A percentile compares a stretch with the other conserved stretches of the same genome.
These are phyloP conservation scores for Paramuricea clavata DNA, from an alignment of 92 coral and sea anemone genomes.

Conservation along the genomic window DNA sequence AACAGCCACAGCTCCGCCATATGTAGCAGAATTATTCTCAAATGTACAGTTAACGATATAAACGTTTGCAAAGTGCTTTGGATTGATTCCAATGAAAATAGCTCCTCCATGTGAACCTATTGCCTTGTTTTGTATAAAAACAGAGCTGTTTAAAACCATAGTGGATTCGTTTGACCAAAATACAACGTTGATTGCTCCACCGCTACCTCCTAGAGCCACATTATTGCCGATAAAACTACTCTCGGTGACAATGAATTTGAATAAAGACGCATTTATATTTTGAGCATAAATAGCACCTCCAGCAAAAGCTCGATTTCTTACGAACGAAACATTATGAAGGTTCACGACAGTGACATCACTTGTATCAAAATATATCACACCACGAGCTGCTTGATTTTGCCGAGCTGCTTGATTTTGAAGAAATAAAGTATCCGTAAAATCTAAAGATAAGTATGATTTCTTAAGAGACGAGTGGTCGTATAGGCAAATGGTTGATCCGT, in stretches of 20 bases:
- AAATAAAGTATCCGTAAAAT: too few species aligned
- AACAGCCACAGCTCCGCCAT: constrained; percentile 39
- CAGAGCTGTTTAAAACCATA: neutral
- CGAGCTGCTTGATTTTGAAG: too few species aligned
- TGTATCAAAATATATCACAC: neutral
- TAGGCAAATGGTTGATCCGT: too few species aligned
- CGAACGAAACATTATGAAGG: constrained; percentile 33
- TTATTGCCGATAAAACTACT: constrained; percentile 2
- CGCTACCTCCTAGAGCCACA: too few species aligned
- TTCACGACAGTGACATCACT: neutral
- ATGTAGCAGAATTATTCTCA: neutral
- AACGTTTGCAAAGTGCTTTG: neutral
- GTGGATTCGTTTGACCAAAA: neutral
- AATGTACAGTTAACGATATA: neutral
- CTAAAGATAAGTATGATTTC: too few species aligned
- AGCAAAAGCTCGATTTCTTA: neutral
- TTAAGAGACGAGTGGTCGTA: too few species aligned
- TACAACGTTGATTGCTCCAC: neutral
- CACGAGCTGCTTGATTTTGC: too few species aligned
- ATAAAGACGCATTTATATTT: neutral
- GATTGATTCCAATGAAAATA: neutral
- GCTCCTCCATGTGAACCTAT: neutral
- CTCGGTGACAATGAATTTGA: constrained; percentile 29
- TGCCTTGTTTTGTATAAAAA: neutral
- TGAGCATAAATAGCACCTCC: constrained; percentile 28